phyloP scores from a whole-genome alignment of 1,140 invertebrate species.

The Cherax quadricarinatus region DNA sequence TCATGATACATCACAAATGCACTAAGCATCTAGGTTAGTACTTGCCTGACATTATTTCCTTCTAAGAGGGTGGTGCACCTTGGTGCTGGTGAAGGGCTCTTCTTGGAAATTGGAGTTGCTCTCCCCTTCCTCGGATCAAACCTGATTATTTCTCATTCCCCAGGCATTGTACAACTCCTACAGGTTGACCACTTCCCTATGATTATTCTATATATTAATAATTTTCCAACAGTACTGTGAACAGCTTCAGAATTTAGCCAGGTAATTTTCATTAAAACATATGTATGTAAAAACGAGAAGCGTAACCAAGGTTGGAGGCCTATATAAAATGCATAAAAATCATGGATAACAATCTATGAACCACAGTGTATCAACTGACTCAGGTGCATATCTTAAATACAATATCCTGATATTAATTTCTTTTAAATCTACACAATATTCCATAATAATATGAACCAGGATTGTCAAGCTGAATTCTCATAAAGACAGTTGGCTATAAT shows the following conservation, averaged over 20 bases:
- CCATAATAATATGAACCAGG: slow-evolving; percentile 36
- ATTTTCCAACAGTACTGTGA: not conserved
- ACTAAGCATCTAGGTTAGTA: not conserved
- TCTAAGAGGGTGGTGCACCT: too few relatives aligned
- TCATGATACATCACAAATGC: not conserved
- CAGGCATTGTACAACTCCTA: too few relatives aligned
- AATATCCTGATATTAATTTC: not conserved
- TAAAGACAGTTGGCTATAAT: slow-evolving; percentile 44
- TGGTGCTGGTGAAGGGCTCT: too few relatives aligned
- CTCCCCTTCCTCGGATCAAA: too few relatives aligned
- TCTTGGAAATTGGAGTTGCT: too few relatives aligned
- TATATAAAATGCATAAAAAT: not conserved
- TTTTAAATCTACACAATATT: slow-evolving; percentile 18
- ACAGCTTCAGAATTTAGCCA: not conserved
- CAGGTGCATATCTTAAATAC: not conserved
- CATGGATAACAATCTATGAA: not conserved
- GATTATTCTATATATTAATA: too few relatives aligned
- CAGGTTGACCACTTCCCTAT: too few relatives aligned
- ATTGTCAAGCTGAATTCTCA: slow-evolving; percentile 60
- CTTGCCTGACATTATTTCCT: too few relatives aligned
- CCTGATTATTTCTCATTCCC: too few relatives aligned
- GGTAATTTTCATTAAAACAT: not conserved
- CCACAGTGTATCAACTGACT: slow-evolving; percentile 8
- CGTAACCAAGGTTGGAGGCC: not conserved
- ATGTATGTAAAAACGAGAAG: not conserved